Percentiles rank a stretch among this genome's conserved stretches.
phyloP scores from a whole-genome alignment of 2,113 vertebrate genomes.

The Oriolus oriolus region DNA sequence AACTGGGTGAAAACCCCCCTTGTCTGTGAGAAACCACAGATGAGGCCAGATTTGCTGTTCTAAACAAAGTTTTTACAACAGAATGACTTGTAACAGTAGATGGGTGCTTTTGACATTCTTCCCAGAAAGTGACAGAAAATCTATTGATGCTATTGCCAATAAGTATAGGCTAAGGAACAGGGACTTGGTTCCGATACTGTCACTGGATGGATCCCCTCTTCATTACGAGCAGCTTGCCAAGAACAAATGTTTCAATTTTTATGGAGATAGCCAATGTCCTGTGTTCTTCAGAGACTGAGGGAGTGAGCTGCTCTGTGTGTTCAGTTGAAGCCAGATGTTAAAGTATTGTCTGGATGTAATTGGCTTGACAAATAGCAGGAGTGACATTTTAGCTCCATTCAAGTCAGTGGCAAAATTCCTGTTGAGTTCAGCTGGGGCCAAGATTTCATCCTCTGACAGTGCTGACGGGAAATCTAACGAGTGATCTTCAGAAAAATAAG shows the following conservation, averaged over 20 bases:
- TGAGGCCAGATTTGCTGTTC: not conserved
- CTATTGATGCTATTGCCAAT: not conserved
- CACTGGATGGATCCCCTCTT: not conserved
- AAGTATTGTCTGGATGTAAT: conserved; percentile 46
- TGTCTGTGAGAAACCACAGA: not conserved
- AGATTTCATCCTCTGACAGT: conserved; percentile 7
- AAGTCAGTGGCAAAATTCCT: conserved; percentile 42
- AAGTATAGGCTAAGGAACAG: not conserved
- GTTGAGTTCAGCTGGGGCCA: conserved; percentile 32
- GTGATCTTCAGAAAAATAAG: conserved; percentile 1
- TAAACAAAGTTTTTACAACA: conserved; percentile 34
- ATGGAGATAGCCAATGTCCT: not conserved
- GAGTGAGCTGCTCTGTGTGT: not conserved
- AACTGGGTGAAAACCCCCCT: conserved; percentile 19
- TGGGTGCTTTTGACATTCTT: conserved; percentile 23
- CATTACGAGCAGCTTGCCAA: not conserved
- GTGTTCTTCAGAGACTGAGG: not conserved
- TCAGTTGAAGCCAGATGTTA: conserved; percentile 42
- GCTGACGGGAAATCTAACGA: not conserved
- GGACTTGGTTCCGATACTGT: not conserved
- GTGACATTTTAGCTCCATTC: conserved; percentile 52
- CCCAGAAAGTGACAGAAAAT: not conserved
- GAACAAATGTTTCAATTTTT: not conserved
- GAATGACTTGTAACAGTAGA: not conserved
- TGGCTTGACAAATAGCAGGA: conserved; percentile 51